Evolutionary conservation across 2,888 invertebrate species (phyloP).

Genomic region (Hemistola chrysoprasaria): DNA sequence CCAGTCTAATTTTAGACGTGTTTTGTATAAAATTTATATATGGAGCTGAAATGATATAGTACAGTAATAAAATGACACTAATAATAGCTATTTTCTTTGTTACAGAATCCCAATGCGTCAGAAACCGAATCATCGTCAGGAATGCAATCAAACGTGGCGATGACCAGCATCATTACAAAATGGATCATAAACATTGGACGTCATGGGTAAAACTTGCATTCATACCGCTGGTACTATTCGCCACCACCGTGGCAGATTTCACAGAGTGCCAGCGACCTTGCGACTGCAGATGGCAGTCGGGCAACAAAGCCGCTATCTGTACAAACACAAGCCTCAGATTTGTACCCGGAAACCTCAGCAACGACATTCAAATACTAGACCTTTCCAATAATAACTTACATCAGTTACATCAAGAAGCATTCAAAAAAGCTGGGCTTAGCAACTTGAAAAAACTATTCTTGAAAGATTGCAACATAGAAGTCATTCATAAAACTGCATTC

Average conservation of each 20-base stretch:
- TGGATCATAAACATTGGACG: conserved; percentile 76
- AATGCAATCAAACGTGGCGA: conserved; percentile 72
- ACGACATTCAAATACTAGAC: conserved; percentile 87
- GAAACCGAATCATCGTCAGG: conserved; percentile 50
- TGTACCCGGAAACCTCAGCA: conserved; percentile 88
- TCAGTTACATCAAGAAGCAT: conserved; percentile 85
- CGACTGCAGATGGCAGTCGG: conserved; percentile 93
- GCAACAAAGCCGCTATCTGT: conserved; percentile 93
- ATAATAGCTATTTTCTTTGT: conserved; percentile 41
- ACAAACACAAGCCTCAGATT: conserved; percentile 84
- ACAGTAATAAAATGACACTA: too few relatives aligned
- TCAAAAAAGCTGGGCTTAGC: conserved; percentile 86
- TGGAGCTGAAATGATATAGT: conserved; percentile 1
- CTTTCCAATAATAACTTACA: conserved; percentile 87
- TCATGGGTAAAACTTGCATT: conserved; percentile 71
- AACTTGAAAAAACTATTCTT: conserved; percentile 92
- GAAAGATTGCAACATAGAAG: conserved; percentile 87
- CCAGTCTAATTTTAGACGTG: too few relatives aligned
- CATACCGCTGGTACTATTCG: conserved; percentile 52
- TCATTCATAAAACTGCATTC: conserved; percentile 88
- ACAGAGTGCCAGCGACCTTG: conserved; percentile 87
- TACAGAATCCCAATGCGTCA: conserved; percentile 69
- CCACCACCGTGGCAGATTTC: conserved; percentile 76
- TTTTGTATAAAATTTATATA: too few relatives aligned
- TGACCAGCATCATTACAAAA: conserved; percentile 73